phyloP scores from a whole-genome alignment of 2,113 vertebrate genomes.

The Equus przewalskii region DNA sequence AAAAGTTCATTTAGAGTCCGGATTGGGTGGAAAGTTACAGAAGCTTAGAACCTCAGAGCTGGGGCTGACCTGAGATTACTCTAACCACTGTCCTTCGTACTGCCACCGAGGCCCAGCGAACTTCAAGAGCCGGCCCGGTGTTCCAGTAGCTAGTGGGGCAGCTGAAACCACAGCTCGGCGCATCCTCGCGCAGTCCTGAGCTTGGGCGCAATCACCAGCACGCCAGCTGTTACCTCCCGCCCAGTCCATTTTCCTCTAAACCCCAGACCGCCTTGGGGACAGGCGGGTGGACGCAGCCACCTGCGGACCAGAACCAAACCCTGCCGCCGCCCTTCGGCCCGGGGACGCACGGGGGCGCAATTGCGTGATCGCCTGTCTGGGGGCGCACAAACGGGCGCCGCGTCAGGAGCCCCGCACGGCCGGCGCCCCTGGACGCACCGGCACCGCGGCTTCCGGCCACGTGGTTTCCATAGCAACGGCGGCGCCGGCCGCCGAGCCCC shows the following conservation, averaged over 20 bases:
- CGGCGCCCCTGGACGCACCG: fast-evolving
- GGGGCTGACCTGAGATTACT: not conserved
- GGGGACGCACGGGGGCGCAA: fast-evolving
- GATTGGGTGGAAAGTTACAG: not conserved
- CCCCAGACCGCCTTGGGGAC: fast-evolving
- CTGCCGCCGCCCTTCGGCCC: not conserved
- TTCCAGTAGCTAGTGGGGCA: not conserved
- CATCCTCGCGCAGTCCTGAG: not conserved
- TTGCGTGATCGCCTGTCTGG: fast-evolving
- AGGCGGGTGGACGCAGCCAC: not conserved
- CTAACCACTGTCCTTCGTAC: not conserved
- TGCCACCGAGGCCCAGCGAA: not conserved
- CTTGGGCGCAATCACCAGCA: not conserved
- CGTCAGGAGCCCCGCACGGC: fast-evolving
- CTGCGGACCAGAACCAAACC: not conserved
- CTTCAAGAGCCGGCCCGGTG: not conserved
- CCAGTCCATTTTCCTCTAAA: not conserved
- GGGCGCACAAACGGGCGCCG: fast-evolving
- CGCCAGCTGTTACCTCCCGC: not conserved
- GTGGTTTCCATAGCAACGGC: constrained; percentile 61
- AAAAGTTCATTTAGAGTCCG: not conserved
- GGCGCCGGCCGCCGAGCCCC: fast-evolving
- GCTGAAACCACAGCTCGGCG: not conserved
- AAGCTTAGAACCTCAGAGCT: not conserved
- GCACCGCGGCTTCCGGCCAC: fast-evolving